Evolutionary conservation across 1,140 invertebrate species (phyloP), one percentile per base, ranked within the genome.

Genomic region (Lysiphlebus fabarum): DNA sequence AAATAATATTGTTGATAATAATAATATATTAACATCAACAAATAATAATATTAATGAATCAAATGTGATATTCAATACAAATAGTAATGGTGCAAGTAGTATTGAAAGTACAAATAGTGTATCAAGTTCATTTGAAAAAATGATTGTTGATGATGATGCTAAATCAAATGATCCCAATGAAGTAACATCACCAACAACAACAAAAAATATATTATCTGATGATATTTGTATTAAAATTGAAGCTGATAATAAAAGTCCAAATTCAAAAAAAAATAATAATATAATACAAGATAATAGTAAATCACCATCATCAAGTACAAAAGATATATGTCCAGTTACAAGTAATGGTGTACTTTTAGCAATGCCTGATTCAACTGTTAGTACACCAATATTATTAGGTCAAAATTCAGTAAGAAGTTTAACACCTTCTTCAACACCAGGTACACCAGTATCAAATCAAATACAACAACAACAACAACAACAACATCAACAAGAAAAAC

Each of bases 31-130:
- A 3, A 86, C 85, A 70, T 85, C 87, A 34, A 88, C 86, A 5
- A 89, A 90, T 68, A 90, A 90, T 70, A 89, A 89, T 70, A 90
- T 89, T 63, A 86, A 85, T 67, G 88, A 88, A 70, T 69, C 66
- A 50, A 80, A 70, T 47, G 64, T 73, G 6, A 77, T 77, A 36
- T 87, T 86, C 70, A 87, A 83, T 62, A 83, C 80, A 55, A 86
- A 84, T 61, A 90, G 86, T 69, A 88, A 88, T 64, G 86, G 86
- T 5, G 86, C 85, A 7, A 90, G 86, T 61, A 90, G 85, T 70
- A 86, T 88, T 4, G 85, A 83, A 3, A 87, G 85, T 61, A 82
- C 80, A 38, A 79, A 77, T 63, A 83, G 82, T 56, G 82, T 82
- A 17, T 85, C 85, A 4, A 86, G 86, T 56, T 87, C 86, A 1